Evolutionary conservation across 2,113 vertebrate genomes (phyloP), one percentile per base, ranked within the genome.

Genomic region (Cyphomyrus plagiostoma): DNA sequence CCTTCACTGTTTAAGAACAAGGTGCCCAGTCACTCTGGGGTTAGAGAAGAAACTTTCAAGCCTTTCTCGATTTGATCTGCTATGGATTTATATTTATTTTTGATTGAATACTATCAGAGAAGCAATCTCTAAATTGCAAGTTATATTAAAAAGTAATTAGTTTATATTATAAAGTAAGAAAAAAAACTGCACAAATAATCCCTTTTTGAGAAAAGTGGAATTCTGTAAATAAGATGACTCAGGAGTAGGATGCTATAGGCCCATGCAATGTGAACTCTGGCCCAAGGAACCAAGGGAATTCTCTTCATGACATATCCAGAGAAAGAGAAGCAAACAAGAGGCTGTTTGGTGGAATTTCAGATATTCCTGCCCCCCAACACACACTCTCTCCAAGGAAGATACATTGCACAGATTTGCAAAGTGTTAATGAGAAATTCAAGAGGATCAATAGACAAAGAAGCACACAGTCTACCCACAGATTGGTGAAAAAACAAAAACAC

Each of bases 251-350:
- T 11, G 96, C 94, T 96, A 93, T 92, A 93, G 95, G 94, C 92
- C 94, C 95, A 95, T 96, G 96, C 96, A 96, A 96, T 95, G 95
- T 93, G 92, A 96, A 95, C 96, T 95, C 94, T 96, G 94, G 94
- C 95, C 92, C 94, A 96, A 96, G 96, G 96, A 96, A 96, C 95
- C 96, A 96, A 97, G 96, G 96, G 97, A 98, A 97, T 96, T 96
- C 95, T 94, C 94, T 93, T 95, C 95, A 94, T 96, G 95, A 95
- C 96, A 96, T 96, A 95, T 95, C 95, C 95, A 95, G 95, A 96
- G 95, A 96, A 95, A 93, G 95, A 92, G 93, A 93, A 94, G 91
- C 93, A 90, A 91, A 91, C 94, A 95, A 95, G 95, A 94, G 93
- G 93, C 94, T 94, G 94, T 93, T 96, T 93, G 95, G 95, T 95